These are phyloP conservation scores for Cecropterus lyciades DNA, from an alignment of 1,140 invertebrate genomes.

Conservation along the genomic window DNA sequence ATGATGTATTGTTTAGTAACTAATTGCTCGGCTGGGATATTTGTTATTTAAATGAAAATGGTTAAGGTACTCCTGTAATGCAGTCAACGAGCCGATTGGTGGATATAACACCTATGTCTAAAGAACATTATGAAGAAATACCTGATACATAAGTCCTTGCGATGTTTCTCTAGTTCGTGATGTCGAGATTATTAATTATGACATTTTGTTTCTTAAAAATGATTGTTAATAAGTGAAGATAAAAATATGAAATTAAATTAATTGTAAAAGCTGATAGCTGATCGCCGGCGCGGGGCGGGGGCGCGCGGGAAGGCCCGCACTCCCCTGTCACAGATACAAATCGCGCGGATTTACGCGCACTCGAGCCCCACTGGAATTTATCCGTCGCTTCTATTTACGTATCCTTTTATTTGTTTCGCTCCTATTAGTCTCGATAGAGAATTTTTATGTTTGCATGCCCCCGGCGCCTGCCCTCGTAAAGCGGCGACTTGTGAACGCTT, in stretches of 20 bases:
- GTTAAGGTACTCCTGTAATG: too few species aligned
- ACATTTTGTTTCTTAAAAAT: background rate
- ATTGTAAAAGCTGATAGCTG: constrained; percentile 60
- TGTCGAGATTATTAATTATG: background rate
- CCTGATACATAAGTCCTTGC: too few species aligned
- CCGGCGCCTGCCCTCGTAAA: constrained; percentile 78
- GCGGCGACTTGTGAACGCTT: constrained; percentile 77
- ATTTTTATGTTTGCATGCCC: constrained; percentile 82
- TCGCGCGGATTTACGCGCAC: constrained; percentile 82
- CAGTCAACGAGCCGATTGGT: too few species aligned
- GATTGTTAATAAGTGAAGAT: constrained; percentile 37
- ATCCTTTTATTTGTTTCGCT: constrained; percentile 83
- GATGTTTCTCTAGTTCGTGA: background rate
- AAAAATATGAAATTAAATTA: constrained; percentile 76
- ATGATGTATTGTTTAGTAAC: too few species aligned
- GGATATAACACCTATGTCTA: too few species aligned
- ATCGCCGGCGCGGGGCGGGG: constrained; percentile 39
- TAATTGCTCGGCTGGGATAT: too few species aligned
- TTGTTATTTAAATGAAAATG: too few species aligned
- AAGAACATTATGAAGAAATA: too few species aligned
- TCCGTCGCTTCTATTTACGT: constrained; percentile 81
- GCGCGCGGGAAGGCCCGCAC: constrained; percentile 46
- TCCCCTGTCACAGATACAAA: constrained; percentile 82
- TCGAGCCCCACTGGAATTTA: constrained; percentile 81
- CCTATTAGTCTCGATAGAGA: constrained; percentile 83